These are phyloP conservation scores for Semicossyphus pulcher DNA, from an alignment of 2,113 vertebrate genomes.

Conservation along the genomic window DNA sequence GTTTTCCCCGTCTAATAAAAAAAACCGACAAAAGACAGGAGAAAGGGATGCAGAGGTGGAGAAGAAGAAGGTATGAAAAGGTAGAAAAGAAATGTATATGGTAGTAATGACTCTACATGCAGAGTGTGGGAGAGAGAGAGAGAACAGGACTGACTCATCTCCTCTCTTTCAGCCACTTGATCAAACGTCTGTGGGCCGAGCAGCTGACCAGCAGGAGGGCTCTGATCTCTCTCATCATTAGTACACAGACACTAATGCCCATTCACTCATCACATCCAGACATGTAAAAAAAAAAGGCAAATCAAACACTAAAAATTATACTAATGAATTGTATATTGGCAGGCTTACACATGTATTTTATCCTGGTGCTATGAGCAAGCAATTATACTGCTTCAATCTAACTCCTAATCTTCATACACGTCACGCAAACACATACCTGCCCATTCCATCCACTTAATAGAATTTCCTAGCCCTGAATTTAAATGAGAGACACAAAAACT, in stretches of 20 bases:
- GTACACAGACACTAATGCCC: slow-evolving; percentile 20
- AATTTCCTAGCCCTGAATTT: background rate
- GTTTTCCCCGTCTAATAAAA: slow-evolving; percentile 9
- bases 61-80: background rate
- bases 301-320: slow-evolving; percentile 13
- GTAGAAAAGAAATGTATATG: slow-evolving; percentile 1
- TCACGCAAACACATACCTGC: background rate
- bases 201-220: slow-evolving; percentile 46
- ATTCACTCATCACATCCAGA: slow-evolving; percentile 27
- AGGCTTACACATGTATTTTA: no score
- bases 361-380: no score
- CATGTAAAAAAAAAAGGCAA: background rate
- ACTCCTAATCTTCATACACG: background rate
- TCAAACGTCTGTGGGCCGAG: slow-evolving; percentile 40
- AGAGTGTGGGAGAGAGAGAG: slow-evolving; percentile 1
- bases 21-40: slow-evolving; percentile 12
- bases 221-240: slow-evolving; percentile 53
- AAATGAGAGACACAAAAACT: no score
- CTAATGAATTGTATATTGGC: background rate
- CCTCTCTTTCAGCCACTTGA: slow-evolving; percentile 20
- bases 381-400: background rate
- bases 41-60: background rate
- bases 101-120: background rate
- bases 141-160: slow-evolving; percentile 7
- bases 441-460: no score